Evolutionary conservation across 2,888 invertebrate genomes (phyloP).

Genomic region (Anaspis maculata): DNA sequence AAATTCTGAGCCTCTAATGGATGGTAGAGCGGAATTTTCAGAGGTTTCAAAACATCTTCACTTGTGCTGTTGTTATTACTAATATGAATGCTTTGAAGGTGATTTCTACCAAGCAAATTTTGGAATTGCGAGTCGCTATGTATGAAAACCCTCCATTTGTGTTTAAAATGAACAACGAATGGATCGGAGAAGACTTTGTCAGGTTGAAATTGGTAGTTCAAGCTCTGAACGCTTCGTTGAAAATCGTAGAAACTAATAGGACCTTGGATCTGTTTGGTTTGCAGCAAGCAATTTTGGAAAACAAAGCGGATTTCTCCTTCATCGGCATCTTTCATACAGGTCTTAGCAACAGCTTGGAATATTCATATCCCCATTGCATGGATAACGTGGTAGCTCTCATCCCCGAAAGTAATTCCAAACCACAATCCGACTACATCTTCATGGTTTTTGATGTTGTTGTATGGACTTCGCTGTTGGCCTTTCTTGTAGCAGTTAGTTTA

Average conservation of each 20-base stretch:
- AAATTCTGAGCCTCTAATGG: too few relatives aligned
- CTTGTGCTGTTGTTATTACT: too few relatives aligned
- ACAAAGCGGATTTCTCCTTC: constrained; percentile 6
- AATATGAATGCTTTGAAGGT: too few relatives aligned
- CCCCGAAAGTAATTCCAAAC: too few relatives aligned
- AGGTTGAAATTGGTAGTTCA: not conserved
- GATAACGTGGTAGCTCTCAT: too few relatives aligned
- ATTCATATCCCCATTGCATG: not conserved
- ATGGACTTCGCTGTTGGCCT: too few relatives aligned
- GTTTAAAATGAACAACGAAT: constrained; percentile 1
- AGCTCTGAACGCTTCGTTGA: not conserved
- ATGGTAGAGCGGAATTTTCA: too few relatives aligned
- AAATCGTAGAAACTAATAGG: not conserved
- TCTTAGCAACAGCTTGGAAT: not conserved
- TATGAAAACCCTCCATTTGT: constrained; percentile 2
- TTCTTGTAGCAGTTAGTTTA: too few relatives aligned
- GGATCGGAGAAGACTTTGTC: constrained; percentile 2
- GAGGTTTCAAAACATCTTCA: too few relatives aligned
- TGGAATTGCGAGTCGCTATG: constrained; percentile 2
- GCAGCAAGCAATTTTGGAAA: constrained; percentile 3
- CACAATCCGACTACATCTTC: too few relatives aligned
- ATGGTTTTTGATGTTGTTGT: too few relatives aligned
- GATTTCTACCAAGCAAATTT: constrained; percentile 1
- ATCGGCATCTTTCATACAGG: constrained; percentile 1
- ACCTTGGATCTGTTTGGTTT: too few relatives aligned